Base-by-base conservation (phyloP, 2,888 invertebrate species). In the Machimus atricapillus region DNA sequence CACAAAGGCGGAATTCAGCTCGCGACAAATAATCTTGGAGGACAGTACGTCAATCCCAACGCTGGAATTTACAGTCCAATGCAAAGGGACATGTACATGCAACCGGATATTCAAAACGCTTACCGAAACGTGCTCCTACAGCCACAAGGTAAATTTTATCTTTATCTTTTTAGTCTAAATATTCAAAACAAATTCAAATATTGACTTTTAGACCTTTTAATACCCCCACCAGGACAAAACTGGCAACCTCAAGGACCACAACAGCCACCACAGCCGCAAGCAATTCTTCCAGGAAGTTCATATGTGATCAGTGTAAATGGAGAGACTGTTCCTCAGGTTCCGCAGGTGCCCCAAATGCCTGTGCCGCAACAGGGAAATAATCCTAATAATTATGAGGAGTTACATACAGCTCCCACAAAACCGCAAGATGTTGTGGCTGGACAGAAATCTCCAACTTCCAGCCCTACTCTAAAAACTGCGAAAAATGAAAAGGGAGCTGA, bases 1-100 rank as follows among this genome's bases (percentile, higher is more conserved):
- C 96, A 96, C 93, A 96, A 95, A 93, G 95, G 93, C 90, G 95
- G 95, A 86, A 92, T 95, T 90, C 94, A 94, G 90, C 92, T 95
- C 89, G 93, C 94, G 90, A 87, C 88, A 4, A 90, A 89, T 87
- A 90, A 90, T 52, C 89, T 90, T 31, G 83, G 58, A 12, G 77
- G 81, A 34, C 88, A 87, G 81, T 88, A 89, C 85, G 31, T 85
- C 3, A 89, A 87, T 87, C 86, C 74, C 12, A 82, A 73, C 16
- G 31, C 40, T 4, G 86, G 89, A 85, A 89, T 88, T 85, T 91
- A 91, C 78, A 90, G 90, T 46, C 86, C 91, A 87, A 90, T 91
- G 86, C 90, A 90, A 88, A 90, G 90, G 27, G 91, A 91, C 88
- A 90, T 91, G 76, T 92, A 91, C 89, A 86, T 91, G 87, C 89